phyloP scores from a whole-genome alignment of 1,140 invertebrate species.

The Anastrepha ludens region DNA sequence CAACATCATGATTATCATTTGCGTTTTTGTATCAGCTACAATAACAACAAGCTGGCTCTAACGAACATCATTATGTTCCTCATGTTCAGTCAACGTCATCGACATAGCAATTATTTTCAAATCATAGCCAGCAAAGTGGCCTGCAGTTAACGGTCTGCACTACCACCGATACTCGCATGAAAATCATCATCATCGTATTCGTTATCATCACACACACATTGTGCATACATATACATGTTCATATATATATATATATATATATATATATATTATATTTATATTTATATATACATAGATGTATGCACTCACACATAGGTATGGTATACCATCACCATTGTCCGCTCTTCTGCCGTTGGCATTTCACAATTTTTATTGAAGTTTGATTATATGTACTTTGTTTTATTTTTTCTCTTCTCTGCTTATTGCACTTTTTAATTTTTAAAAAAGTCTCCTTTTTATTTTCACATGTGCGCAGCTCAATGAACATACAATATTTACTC shows the following conservation, averaged over 20 bases:
- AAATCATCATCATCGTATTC: background rate
- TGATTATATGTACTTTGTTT: background rate
- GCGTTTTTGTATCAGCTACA: background rate
- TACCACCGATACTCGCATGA: background rate
- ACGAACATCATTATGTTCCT: background rate
- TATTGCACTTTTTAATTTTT: too few species aligned
- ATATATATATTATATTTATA: background rate
- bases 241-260: background rate
- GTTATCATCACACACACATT: background rate
- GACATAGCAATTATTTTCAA: slow-evolving; percentile 18
- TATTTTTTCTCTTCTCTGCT: background rate
- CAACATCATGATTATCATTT: slow-evolving; percentile 15
- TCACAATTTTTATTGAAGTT: slow-evolving; percentile 5
- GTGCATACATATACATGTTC: background rate
- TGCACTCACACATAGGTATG: too few species aligned
- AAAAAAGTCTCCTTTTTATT: too few species aligned
- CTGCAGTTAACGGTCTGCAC: background rate
- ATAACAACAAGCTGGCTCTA: background rate
- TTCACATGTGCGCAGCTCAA: too few species aligned
- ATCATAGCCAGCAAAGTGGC: background rate
- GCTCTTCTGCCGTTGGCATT: background rate
- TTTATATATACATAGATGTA: background rate
- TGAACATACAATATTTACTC: too few species aligned
- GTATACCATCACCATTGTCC: background rate
- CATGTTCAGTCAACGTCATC: background rate